Conservation (phyloP, 1,140 invertebrate genomes). For the Papilio polyxenes region DNA sequence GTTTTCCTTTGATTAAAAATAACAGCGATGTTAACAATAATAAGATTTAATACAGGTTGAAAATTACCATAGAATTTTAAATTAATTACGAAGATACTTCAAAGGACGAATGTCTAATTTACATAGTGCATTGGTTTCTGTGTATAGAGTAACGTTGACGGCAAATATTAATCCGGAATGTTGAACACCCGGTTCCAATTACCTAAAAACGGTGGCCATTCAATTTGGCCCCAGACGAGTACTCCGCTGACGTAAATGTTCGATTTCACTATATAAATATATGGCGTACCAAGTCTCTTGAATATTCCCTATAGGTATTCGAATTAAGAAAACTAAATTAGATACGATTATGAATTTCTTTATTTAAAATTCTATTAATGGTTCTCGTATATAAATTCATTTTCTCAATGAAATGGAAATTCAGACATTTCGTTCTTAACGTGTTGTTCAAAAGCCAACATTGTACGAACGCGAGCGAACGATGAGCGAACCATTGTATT, state of each 20-base stretch:
- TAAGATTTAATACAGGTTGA: neutral
- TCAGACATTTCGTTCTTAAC: too few relatives aligned
- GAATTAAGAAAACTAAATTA: neutral
- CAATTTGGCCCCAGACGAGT: slow-evolving; percentile 46
- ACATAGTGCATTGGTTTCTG: slow-evolving; percentile 2
- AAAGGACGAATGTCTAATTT: neutral
- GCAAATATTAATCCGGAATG: slow-evolving; percentile 23
- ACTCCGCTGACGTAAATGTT: slow-evolving; percentile 7
- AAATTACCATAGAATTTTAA: neutral
- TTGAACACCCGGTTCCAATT: slow-evolving; percentile 46
- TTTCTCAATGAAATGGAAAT: too few relatives aligned
- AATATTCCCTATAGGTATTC: slow-evolving; percentile 32
- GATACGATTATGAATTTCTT: neutral
- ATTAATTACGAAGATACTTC: neutral
- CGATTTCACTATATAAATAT: slow-evolving; percentile 28
- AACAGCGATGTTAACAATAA: neutral
- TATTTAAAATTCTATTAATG: neutral
- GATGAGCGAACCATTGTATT: neutral
- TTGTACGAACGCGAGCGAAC: neutral
- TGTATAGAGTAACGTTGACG: neutral
- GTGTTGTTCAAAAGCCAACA: too few relatives aligned
- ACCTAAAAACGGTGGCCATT: slow-evolving; percentile 51
- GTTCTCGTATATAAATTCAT: too few relatives aligned
- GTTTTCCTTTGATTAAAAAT: neutral
- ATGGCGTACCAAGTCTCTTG: slow-evolving; percentile 36